A percentile compares a stretch with the other conserved stretches of the same genome.
Evolutionary conservation across 2,888 invertebrate species (phyloP).

Genomic region (Callinectes sapidus): DNA sequence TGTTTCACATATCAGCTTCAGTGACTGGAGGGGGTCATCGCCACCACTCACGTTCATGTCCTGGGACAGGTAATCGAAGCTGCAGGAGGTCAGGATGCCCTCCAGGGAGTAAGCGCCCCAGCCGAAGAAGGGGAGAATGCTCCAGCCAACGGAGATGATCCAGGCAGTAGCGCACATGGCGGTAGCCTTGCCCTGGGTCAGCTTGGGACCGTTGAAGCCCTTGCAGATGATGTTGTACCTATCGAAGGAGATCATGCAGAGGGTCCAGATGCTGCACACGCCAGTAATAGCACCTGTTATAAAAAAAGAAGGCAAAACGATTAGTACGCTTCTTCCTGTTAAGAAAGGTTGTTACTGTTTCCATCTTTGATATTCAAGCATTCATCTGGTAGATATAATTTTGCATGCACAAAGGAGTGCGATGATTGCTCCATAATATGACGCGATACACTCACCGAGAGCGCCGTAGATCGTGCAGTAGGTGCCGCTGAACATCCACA

Average conservation of each 20-base stretch:
- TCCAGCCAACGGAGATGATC: conserved; percentile 75
- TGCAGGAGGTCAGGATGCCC: conserved; percentile 77
- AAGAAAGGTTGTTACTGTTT: not conserved
- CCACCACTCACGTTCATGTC: conserved; percentile 77
- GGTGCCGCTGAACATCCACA: conserved; percentile 66
- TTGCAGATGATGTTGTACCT: conserved; percentile 77
- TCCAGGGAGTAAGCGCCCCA: conserved; percentile 76
- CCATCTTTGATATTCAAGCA: not conserved
- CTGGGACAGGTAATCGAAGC: conserved; percentile 79
- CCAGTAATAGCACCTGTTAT: conserved; percentile 76
- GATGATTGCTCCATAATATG: not conserved
- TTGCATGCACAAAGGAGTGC: not conserved
- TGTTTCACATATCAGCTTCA: not conserved
- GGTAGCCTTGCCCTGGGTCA: conserved; percentile 75
- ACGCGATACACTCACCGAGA: conserved; percentile 51
- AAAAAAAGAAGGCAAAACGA: not conserved
- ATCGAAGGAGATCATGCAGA: conserved; percentile 76
- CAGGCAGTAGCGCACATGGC: conserved; percentile 76
- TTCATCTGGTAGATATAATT: not conserved
- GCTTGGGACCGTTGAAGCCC: conserved; percentile 75
- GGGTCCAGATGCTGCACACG: conserved; percentile 76
- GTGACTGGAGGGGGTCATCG: not conserved
- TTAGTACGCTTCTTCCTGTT: not conserved
- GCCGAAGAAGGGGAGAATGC: conserved; percentile 76
- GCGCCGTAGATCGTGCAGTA: conserved; percentile 65